Evolutionary conservation across 2,888 invertebrate species (phyloP).

Genomic region (Exephanes ischioxanthus): DNA sequence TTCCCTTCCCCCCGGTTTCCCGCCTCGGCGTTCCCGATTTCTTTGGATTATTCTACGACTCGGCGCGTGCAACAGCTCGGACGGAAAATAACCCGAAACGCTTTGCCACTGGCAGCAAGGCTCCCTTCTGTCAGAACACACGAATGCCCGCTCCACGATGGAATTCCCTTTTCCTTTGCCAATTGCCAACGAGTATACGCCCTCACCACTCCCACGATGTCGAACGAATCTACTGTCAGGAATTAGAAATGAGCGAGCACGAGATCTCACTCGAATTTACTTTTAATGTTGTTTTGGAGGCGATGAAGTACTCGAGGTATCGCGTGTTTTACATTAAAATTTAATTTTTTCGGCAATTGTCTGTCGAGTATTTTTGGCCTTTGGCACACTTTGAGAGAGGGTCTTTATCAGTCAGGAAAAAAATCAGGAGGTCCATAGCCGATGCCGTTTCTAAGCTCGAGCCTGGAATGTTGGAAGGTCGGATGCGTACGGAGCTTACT

Average conservation of each 20-base stretch:
- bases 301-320: background rate
- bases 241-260: conserved; percentile 54
- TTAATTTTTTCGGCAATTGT: background rate
- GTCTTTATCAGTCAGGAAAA: background rate
- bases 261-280: conserved; percentile 35
- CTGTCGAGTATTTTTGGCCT: background rate
- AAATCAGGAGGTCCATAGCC: background rate
- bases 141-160: conserved; percentile 66
- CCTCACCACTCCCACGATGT: conserved; percentile 3
- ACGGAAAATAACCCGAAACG: conserved; percentile 84
- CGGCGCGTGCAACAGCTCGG: conserved; percentile 81
- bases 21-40: conserved; percentile 64
- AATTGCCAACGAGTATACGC: conserved; percentile 54
- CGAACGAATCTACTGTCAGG: conserved; percentile 48
- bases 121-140: conserved; percentile 75
- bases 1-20: conserved; percentile 59
- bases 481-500: too few relatives aligned
- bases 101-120: conserved; percentile 82
- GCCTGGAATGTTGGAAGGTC: too few relatives aligned
- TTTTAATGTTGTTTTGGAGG: background rate
- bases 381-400: background rate
- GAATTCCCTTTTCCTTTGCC: conserved; percentile 64
- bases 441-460: too few relatives aligned
- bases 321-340: background rate
- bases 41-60: conserved; percentile 81